These are phyloP conservation scores for Neria commutata DNA, from an alignment of 2,888 invertebrate genomes.

Conservation along the genomic window DNA sequence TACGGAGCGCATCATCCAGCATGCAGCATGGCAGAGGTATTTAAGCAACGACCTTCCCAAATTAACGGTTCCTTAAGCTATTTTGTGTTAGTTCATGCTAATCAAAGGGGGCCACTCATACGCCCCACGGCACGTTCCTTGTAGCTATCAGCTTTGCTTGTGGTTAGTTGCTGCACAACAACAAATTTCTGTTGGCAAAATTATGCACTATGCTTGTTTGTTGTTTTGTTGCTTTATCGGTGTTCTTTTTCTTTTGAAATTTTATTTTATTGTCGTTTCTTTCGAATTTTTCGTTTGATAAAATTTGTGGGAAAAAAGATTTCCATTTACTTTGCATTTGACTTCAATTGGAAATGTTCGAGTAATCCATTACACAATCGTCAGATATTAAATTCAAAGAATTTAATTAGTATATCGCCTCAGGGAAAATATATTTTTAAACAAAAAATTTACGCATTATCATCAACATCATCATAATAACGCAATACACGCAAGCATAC, in stretches of 20 bases:
- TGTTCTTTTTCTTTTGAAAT: no score
- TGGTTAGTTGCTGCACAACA: no score
- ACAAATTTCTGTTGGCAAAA: no score
- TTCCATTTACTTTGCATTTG: no score
- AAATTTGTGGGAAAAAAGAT: no score
- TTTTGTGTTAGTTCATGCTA: neutral
- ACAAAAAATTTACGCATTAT: slow-evolving; percentile 14
- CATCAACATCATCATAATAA: no score
- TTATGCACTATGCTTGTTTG: no score
- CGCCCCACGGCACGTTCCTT: neutral
- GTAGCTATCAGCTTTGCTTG: neutral
- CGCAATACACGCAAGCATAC: slow-evolving; percentile 8
- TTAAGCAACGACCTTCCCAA: no score
- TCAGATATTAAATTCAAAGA: slow-evolving; percentile 25
- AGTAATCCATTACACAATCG: slow-evolving; percentile 19
- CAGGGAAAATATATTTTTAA: slow-evolving; percentile 23
- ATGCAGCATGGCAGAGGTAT: slow-evolving; percentile 73
- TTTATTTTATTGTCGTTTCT: no score
- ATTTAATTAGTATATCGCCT: slow-evolving; percentile 20
- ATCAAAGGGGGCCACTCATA: neutral
- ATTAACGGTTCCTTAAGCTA: neutral
- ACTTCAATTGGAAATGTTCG: slow-evolving; percentile 21
- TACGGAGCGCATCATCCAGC: slow-evolving; percentile 70
- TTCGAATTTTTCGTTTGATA: no score
- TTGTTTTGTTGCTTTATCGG: no score